phyloP scores from a whole-genome alignment of 2,888 invertebrate genomes.

The Myopa tessellatipennis region DNA sequence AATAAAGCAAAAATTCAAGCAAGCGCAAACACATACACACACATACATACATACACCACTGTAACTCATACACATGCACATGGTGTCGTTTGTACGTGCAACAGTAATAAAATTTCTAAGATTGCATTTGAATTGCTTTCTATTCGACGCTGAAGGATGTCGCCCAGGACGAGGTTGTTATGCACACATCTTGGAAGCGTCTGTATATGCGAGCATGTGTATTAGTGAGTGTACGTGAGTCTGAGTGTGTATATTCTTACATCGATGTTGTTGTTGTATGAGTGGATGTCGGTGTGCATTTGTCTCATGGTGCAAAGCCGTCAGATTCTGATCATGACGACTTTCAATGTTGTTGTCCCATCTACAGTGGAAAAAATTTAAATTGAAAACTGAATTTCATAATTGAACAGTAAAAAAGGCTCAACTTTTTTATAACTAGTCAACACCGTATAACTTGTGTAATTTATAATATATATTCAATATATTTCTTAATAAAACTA shows the following conservation, averaged over 20 bases:
- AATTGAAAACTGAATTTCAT: too few species aligned
- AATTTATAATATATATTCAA: too few species aligned
- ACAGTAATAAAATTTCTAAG: conserved; percentile 18
- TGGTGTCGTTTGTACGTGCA: conserved; percentile 11
- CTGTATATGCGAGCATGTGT: neutral
- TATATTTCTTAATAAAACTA: too few species aligned
- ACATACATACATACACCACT: neutral
- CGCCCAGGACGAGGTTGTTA: neutral
- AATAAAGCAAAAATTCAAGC: neutral
- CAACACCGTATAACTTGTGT: too few species aligned
- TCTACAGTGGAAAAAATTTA: too few species aligned
- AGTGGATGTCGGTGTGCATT: neutral
- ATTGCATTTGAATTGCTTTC: neutral
- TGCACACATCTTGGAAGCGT: neutral
- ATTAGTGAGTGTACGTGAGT: too few species aligned
- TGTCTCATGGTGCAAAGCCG: too few species aligned
- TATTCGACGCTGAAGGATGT: neutral
- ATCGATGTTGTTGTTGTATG: neutral
- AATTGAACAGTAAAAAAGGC: too few species aligned
- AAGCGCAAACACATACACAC: conserved; percentile 7
- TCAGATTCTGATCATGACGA: too few species aligned
- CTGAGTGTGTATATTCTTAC: neutral
- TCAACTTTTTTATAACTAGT: too few species aligned
- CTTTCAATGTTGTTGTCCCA: too few species aligned
- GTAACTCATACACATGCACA: neutral